Evolutionary conservation across 1,140 invertebrate genomes (phyloP).

Genomic region (Scaptodrosophila lebanonensis): DNA sequence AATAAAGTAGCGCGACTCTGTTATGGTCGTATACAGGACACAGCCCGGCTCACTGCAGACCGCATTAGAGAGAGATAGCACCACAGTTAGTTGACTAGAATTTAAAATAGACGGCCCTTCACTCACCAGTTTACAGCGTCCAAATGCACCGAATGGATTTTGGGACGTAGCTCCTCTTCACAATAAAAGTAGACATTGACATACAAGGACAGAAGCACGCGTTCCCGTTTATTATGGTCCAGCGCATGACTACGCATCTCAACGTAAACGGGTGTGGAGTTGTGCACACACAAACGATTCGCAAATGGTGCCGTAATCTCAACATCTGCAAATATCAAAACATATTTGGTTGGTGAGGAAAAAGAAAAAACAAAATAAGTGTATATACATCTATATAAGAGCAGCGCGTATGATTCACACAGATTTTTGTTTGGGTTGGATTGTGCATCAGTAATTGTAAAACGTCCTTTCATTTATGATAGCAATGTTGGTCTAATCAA

Average conservation of each 20-base stretch:
- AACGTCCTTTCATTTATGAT: no score
- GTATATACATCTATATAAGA: no score
- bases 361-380: no score
- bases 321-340: slow-evolving; percentile 34
- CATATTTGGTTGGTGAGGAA: no score
- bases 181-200: slow-evolving; percentile 72
- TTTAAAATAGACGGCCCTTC: background rate
- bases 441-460: no score
- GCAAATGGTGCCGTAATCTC: slow-evolving; percentile 46
- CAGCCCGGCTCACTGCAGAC: slow-evolving; percentile 39
- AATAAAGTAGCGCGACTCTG: slow-evolving; percentile 67
- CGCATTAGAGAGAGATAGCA: background rate
- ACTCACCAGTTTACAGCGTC: slow-evolving; percentile 64
- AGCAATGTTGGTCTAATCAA: no score
- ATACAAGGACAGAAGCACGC: slow-evolving; percentile 56
- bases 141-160: slow-evolving; percentile 65
- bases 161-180: slow-evolving; percentile 59
- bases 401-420: no score
- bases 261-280: slow-evolving; percentile 68
- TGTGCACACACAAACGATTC: slow-evolving; percentile 64
- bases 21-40: slow-evolving; percentile 62
- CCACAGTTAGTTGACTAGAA: background rate
- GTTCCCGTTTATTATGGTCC: slow-evolving; percentile 55
- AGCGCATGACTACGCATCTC: slow-evolving; percentile 59
- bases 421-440: no score